Percentiles rank a stretch among this genome's conserved stretches.
Conservation (phyloP, 2,113 vertebrate genomes). For the Phrynosoma blainvillii region DNA sequence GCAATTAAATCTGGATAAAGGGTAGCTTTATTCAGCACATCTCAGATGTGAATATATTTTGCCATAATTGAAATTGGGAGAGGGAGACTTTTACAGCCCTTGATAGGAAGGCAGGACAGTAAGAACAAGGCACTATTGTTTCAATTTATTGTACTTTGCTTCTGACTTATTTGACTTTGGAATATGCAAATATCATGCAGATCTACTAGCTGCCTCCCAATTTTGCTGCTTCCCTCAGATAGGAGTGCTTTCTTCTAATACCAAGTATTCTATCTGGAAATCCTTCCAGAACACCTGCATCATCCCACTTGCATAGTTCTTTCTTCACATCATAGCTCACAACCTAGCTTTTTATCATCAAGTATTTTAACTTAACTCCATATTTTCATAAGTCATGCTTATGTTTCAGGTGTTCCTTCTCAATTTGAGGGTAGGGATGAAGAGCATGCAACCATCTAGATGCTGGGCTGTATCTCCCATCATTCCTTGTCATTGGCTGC, state of each 20-base stretch:
- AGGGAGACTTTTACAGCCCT: slow-evolving; percentile 57
- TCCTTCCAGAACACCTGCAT: neutral
- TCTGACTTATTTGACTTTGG: neutral
- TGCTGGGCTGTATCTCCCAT: too few relatives aligned
- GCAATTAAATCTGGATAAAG: slow-evolving; percentile 60
- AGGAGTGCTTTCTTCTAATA: too few relatives aligned
- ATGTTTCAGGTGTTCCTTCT: neutral
- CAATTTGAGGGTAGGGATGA: neutral
- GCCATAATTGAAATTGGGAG: slow-evolving; percentile 62
- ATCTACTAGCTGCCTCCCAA: neutral
- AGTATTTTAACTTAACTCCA: too few relatives aligned
- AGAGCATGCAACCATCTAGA: neutral
- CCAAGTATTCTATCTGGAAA: neutral
- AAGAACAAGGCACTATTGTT: neutral
- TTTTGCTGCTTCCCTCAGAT: too few relatives aligned
- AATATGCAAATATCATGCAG: slow-evolving; percentile 4
- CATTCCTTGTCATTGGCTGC: too few relatives aligned
- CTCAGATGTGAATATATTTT: slow-evolving; percentile 53
- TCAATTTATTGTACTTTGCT: neutral
- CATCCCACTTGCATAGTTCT: too few relatives aligned
- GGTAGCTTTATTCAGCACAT: slow-evolving; percentile 5
- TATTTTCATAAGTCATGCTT: neutral
- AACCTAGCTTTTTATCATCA: neutral
- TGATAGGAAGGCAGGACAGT: slow-evolving; percentile 35
- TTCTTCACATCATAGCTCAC: neutral